A percentile compares a stretch with the other conserved stretches of the same genome.
Conservation (phyloP, 2,888 invertebrate genomes). For the Drosophila paranaensis region DNA sequence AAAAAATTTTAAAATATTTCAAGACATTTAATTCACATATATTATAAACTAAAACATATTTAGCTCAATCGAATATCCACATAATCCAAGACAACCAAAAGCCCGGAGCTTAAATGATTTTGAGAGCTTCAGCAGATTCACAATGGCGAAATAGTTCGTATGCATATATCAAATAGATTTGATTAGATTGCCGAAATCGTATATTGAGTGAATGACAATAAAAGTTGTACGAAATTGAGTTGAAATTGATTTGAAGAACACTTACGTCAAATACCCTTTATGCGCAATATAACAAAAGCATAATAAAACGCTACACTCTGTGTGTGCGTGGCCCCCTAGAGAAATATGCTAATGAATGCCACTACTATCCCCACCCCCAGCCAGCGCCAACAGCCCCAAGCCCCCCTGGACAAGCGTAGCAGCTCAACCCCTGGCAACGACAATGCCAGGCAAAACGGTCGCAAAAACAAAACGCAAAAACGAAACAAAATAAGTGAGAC, state of each 20-base stretch:
- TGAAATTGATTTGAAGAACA: conserved; percentile 68
- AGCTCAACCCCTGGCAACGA: conserved; percentile 22
- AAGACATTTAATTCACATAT: not conserved
- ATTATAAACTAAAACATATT: not conserved
- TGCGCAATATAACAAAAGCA: conserved; percentile 63
- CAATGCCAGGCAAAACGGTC: conserved; percentile 63
- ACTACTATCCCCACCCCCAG: conserved; percentile 21
- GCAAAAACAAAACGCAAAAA: conserved; percentile 60
- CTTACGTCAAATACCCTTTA: conserved; percentile 67
- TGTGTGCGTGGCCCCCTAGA: conserved; percentile 57
- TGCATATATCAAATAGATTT: conserved; percentile 7
- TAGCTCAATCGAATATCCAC: not conserved
- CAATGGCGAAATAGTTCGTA: not conserved
- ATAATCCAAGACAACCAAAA: not conserved
- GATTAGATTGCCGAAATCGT: not conserved
- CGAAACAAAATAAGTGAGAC: conserved; percentile 72
- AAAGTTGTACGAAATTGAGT: conserved; percentile 32
- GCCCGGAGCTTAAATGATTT: not conserved
- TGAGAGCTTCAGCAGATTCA: not conserved
- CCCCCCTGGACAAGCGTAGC: not conserved
- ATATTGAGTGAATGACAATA: conserved; percentile 7
- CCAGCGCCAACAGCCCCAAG: not conserved
- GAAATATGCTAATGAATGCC: conserved; percentile 78
- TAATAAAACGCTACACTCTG: conserved; percentile 66
- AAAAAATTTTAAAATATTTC: no score